Base-by-base conservation (phyloP, 2,888 invertebrate species). In the Dasysyrphus albostriatus region DNA sequence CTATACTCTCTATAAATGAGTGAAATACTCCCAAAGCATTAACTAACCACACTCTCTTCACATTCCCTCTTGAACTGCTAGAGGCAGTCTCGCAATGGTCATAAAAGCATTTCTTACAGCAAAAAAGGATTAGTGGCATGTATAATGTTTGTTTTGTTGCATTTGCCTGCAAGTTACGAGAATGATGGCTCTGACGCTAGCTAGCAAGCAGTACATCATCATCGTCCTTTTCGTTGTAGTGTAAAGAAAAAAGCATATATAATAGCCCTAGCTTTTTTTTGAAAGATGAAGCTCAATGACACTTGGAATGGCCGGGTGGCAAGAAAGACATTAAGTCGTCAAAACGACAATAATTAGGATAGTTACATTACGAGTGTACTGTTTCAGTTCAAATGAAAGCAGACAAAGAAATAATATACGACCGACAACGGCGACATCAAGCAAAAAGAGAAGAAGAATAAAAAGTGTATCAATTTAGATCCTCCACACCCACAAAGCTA, bases 271-370 rank as follows among this genome's bases (percentile, higher is more conserved):
- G 5, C 39, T 14, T 49, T 16, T 67, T 51, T 61, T 61, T 75
- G 19, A 65, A 54, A 24, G 58, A 83, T 56, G 75, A 67, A 49
- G 42, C 63, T 56, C 44, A 42, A 72, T 49, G 63, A 65, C 44
- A 82, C 19, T 32, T 47, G 19, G 44, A 24, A 29, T 39, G 76
- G 47, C 19, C 19, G 12, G 10, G 37, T 49, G 47, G 58, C 54
- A 37, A 42, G 61, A 59, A 61, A 73, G 9, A 54, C 77, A 82
- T 85, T 84, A 84, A 81, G 59, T 81, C 75, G 65, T 81, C 69
- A 82, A 77, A 82, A 82, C 19, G 73, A 82, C 44, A 73, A 82
- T 82, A 85, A 85, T 82, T 82, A 82, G 82, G 77, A 85, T 73
- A 56, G 77, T 63, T 67, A 69, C 76, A 67, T 61, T 77, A 69